These are phyloP conservation scores for Heteropelma amictum DNA, from an alignment of 2,888 invertebrate genomes.

Conservation along the genomic window DNA sequence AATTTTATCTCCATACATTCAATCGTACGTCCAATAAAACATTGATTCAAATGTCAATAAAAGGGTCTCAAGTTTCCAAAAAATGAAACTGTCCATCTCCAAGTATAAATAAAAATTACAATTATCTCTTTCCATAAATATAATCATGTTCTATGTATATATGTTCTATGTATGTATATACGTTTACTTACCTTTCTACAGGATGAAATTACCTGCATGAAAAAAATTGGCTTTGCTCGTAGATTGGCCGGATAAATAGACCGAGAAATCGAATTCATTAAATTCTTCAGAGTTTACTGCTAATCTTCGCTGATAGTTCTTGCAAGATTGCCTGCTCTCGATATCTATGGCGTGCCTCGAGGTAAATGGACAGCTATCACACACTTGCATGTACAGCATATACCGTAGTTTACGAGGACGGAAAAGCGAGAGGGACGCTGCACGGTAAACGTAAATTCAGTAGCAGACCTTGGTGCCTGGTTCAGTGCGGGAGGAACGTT, in stretches of 20 bases:
- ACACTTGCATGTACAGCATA: background rate
- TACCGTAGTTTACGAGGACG: background rate
- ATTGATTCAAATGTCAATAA: too few relatives aligned
- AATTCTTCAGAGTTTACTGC: background rate
- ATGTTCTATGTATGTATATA: background rate
- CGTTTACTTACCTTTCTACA: background rate
- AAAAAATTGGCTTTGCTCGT: too few relatives aligned
- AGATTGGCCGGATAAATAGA: too few relatives aligned
- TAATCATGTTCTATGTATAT: too few relatives aligned
- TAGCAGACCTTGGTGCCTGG: background rate
- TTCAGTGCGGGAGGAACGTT: conserved; percentile 3
- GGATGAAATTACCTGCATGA: too few relatives aligned
- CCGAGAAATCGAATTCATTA: background rate
- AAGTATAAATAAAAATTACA: too few relatives aligned
- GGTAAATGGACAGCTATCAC: background rate
- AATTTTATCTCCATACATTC: too few relatives aligned
- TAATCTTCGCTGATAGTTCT: background rate
- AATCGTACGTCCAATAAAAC: too few relatives aligned
- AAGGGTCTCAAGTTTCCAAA: too few relatives aligned
- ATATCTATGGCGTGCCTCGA: background rate
- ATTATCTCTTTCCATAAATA: too few relatives aligned
- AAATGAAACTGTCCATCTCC: too few relatives aligned
- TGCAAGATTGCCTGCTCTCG: background rate
- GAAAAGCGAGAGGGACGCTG: background rate
- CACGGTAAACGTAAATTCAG: conserved; percentile 34